Evolutionary conservation across 2,113 vertebrate genomes (phyloP).

Genomic region (Solea solea): DNA sequence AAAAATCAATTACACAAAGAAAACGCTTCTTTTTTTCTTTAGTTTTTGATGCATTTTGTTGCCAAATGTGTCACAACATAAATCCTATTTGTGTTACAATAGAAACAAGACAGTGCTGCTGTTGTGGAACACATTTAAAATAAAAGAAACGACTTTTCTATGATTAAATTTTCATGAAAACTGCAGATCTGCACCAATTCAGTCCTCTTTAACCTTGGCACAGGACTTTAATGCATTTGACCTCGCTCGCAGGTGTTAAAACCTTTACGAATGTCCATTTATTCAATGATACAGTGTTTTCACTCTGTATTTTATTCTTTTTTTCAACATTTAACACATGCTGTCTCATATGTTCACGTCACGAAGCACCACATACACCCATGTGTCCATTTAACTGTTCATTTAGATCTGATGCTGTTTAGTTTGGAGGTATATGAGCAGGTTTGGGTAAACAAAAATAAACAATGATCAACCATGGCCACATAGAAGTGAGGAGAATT

Average conservation of each 20-base stretch:
- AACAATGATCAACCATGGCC: background rate
- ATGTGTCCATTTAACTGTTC: too few relatives aligned
- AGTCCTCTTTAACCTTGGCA: too few relatives aligned
- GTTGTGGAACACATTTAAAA: background rate
- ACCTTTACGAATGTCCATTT: too few relatives aligned
- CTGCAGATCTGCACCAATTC: too few relatives aligned
- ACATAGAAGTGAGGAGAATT: background rate
- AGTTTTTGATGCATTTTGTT: constrained; percentile 39
- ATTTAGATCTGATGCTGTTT: background rate
- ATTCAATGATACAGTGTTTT: too few relatives aligned
- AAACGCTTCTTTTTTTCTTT: background rate
- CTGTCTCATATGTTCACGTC: too few relatives aligned
- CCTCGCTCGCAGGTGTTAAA: too few relatives aligned
- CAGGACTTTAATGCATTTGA: too few relatives aligned
- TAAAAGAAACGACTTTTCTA: background rate
- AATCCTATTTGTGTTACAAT: constrained; percentile 12
- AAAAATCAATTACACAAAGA: background rate
- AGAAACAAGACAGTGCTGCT: constrained; percentile 12
- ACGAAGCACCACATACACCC: too few relatives aligned
- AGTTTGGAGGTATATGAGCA: background rate
- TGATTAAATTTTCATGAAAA: too few relatives aligned
- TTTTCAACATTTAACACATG: too few relatives aligned
- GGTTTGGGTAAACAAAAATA: background rate
- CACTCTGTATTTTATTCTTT: too few relatives aligned
- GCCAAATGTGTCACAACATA: constrained; percentile 10